A percentile compares a stretch with the other conserved stretches of the same genome.
Conservation (phyloP, 2,888 invertebrate species). For the Drosophila merina region DNA sequence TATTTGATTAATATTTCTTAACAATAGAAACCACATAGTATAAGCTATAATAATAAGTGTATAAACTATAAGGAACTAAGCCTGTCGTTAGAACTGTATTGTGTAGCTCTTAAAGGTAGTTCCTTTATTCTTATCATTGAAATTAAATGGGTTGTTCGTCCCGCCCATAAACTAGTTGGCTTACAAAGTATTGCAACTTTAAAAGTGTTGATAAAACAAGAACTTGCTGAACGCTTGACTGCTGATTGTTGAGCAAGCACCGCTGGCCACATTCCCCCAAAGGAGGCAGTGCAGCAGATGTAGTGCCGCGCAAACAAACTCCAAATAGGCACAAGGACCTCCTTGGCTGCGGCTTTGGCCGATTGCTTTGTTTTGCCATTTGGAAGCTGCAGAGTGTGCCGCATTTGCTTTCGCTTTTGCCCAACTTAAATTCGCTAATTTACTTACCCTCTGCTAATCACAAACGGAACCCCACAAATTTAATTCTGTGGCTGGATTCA, state of each 20-base stretch:
- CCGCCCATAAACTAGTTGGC: background rate
- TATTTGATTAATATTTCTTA: too few species aligned
- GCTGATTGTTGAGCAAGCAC: slow-evolving; percentile 33
- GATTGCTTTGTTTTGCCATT: slow-evolving; percentile 41
- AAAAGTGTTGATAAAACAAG: slow-evolving; percentile 40
- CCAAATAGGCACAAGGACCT: slow-evolving; percentile 67
- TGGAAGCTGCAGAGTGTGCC: slow-evolving; percentile 19
- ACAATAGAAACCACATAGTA: too few species aligned
- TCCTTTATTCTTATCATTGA: background rate
- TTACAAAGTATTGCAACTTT: background rate
- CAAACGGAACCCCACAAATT: slow-evolving; percentile 36
- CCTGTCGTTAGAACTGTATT: background rate
- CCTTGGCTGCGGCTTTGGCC: slow-evolving; percentile 55
- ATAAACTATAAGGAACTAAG: too few species aligned
- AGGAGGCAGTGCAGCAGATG: slow-evolving; percentile 19
- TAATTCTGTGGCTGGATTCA: slow-evolving; percentile 26
- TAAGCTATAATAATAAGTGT: too few species aligned
- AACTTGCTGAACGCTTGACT: slow-evolving; percentile 27
- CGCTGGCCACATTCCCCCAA: slow-evolving; percentile 14
- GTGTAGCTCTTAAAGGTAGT: background rate
- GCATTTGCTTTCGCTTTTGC: slow-evolving; percentile 31
- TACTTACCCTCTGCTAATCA: slow-evolving; percentile 32
- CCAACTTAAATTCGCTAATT: slow-evolving; percentile 49
- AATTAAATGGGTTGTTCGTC: slow-evolving; percentile 8
- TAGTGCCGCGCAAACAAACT: slow-evolving; percentile 66